Base-by-base conservation (phyloP, 1,140 invertebrate species). In the Neuroterus valhalla region DNA sequence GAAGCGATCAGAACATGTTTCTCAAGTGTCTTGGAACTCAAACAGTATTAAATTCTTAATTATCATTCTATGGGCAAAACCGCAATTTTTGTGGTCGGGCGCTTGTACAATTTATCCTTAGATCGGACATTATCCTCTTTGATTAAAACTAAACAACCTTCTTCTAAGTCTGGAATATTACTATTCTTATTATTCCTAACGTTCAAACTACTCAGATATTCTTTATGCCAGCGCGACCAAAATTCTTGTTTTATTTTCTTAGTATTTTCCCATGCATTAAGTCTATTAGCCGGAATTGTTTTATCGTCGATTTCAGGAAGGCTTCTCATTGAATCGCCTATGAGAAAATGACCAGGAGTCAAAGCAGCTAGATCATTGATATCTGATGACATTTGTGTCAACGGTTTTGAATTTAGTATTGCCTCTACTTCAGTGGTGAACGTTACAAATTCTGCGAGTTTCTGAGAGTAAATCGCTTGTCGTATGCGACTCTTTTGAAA, bases 161-260 rank as follows among this genome's bases (percentile, higher is more conserved):
- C 55, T 43, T 78, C 70, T 10, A 89, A 42, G n/a, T 78, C 72
- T 3, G 17, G 6, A 19, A 71, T 12, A 15, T 15, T 15, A 10
- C 46, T 70, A 14, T 52, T 44, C 85, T 82, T 85, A 74, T 88
- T 86, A 10, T 46, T n/a, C 26, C 83, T 62, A 19, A 79, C 55
- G 71, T 86, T 84, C 10, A 86, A 68, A 19, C 75, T 68, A 10
- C 66, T 19, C 1, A 85, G 42, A 68, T 83, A 86, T 43, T 85
- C 84, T 15, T 68, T 46, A n/a, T 72, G 50, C 81, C 81, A 85
- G 66, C 79, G 15, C 11, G 62, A 66, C 83, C 85, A 87, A 68
- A 86, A 86, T 17, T 78, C 70, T 62, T 79, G 78, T 44, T 76
- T 55, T 1, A 80, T 26, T 42, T 81, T 44, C 55, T 44, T 21